Evolutionary conservation across 2,113 vertebrate species (phyloP), one percentile per base, ranked within the genome.

Genomic region (Gymnorhina tibicen): DNA sequence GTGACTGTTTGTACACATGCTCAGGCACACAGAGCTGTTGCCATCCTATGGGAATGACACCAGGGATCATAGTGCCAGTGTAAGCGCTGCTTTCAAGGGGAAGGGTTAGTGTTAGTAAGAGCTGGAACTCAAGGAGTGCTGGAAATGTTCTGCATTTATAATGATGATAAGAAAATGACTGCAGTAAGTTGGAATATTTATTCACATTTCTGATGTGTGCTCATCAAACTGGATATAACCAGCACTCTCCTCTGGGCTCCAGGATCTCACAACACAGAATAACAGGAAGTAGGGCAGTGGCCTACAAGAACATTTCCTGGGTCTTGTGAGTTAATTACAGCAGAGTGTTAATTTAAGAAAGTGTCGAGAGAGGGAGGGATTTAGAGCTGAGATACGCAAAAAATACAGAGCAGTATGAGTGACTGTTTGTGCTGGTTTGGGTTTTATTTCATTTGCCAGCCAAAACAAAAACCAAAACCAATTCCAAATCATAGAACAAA

Each of bases 1-100:
- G 7, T 30, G 46, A 44, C 37, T 39, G 0, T 63, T 32, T 9
- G 30, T 46, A 13, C 35, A 0, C 1, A 0, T 44, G 47, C 60
- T 81, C 23, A 0, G 47, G 24, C 8, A 1, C 26, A 23, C 15
- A 2, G 37, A 82, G n/a, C 52, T 46, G 39, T 10, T 4, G 1
- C 79, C 3, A 3, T 60, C n/a, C 66, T 67, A 66, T 21, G 49
- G 85, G 39, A 78, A 33, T 35, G 46, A 21, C 46, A 28, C 23
- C 49, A 24, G 56, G n/a, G 58, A 60, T 52, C 6, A 1, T 0
- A 2, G 21, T 8, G 41, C 63, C 84, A 53, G 12, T 6, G 39
- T 58, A 49, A 33, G 30, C 0, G 0, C 59, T 62, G 11, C 68
- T 69, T 22, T 44, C 26, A 14, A 14, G 52, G 52, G 15, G 24